phyloP scores from a whole-genome alignment of 2,113 vertebrate species.

The Paratilapia polleni region DNA sequence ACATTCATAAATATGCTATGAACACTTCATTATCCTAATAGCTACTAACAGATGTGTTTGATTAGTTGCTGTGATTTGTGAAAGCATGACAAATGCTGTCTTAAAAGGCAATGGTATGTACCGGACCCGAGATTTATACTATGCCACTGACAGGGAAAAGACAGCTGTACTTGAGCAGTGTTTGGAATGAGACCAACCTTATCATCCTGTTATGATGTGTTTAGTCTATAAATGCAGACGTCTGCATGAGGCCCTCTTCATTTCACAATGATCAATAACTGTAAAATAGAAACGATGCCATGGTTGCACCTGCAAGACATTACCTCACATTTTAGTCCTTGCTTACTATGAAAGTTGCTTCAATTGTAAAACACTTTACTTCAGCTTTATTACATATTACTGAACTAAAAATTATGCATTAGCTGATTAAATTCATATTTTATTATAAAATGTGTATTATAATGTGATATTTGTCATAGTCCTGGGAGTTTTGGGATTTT shows the following conservation, averaged over 20 bases:
- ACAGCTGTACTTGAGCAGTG: neutral
- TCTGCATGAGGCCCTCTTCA: neutral
- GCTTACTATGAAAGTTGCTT: neutral
- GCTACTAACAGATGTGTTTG: neutral
- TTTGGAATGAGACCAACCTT: neutral
- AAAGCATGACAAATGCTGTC: neutral
- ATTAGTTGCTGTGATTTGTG: neutral
- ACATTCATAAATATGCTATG: neutral
- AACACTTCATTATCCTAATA: neutral
- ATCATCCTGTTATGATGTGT: neutral
- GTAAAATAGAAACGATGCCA: neutral
- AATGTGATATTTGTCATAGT: slow-evolving; percentile 1
- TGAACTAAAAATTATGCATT: neutral
- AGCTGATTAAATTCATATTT: neutral
- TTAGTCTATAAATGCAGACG: neutral
- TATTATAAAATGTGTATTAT: neutral
- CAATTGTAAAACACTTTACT: neutral
- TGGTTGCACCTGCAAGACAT: neutral
- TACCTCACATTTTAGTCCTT: neutral
- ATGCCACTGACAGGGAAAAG: neutral
- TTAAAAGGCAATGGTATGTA: no score
- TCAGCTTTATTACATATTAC: neutral
- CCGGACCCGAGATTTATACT: no score
- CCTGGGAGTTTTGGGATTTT: no score
- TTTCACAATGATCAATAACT: neutral